phyloP scores from a whole-genome alignment of 2,888 invertebrate genomes.

The Monoplex corrugatus region DNA sequence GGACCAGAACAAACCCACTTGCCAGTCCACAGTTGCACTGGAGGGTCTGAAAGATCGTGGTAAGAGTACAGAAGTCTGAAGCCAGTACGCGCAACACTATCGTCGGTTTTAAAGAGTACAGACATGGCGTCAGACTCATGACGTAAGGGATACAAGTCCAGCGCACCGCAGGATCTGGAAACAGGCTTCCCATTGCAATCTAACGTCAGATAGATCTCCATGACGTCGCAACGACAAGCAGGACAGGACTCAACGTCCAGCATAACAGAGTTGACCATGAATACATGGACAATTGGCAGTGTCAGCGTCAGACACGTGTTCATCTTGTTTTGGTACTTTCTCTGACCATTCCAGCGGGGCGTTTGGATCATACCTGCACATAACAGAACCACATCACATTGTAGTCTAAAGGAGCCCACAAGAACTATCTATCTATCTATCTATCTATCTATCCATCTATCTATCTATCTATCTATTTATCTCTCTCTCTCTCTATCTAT shows the following conservation, averaged over 20 bases:
- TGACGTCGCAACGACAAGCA: background rate
- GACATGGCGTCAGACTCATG: background rate
- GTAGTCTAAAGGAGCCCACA: too few relatives aligned
- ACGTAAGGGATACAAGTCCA: background rate
- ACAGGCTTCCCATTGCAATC: background rate
- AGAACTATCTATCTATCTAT: too few relatives aligned
- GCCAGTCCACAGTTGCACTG: background rate
- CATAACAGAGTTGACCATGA: background rate
- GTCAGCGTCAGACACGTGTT: background rate
- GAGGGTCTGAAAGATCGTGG: background rate
- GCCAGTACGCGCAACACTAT: background rate
- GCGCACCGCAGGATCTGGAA: background rate
- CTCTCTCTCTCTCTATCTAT: too few relatives aligned
- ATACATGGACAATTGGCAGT: background rate
- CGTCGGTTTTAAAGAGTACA: background rate
- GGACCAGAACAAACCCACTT: background rate
- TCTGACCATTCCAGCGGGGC: background rate
- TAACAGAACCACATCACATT: background rate
- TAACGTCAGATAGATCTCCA: background rate
- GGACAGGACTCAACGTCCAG: background rate
- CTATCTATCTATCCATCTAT: too few relatives aligned
- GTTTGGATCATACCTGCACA: background rate
- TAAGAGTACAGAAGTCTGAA: background rate
- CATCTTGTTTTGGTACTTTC: background rate
- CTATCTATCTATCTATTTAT: too few relatives aligned